Evolutionary conservation across 2,888 invertebrate species (phyloP), one percentile per base, ranked within the genome.

Genomic region (Ormia ochracea): DNA sequence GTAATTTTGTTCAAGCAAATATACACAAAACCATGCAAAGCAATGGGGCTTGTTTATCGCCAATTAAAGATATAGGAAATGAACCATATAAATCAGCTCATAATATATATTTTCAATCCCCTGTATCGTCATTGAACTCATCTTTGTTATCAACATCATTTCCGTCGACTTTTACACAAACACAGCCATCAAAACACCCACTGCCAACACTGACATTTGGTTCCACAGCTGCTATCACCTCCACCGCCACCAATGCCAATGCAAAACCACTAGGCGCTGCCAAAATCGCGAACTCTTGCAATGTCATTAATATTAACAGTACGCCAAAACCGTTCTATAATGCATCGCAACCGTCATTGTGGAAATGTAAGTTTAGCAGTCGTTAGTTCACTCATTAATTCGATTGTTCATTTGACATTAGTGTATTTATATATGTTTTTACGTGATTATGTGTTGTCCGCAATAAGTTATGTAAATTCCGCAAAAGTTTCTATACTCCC

Each of bases 341-440:
- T 82, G 74, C 82, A 85, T 85, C 87, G 83, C 86, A 87, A 83
- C 82, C 84, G 84, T 83, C 86, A 84, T 87, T 88, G 86, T 86
- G 86, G 83, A 87, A 88, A 87, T 86, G 87, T 87, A 87, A 87
- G 87, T 87, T 86, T 85, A 83, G 83, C 81, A 83, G 83, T 83
- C 83, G 82, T 83, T 83, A 80, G 83, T 82, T 78, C 54, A 50
- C 72, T 78, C 79, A 61, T 79, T 82, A 74, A 61, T 82, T 82
- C 73, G 66, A n/a, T n/a, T n/a, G n/a, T n/a, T n/a, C n/a, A n/a
- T n/a, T n/a, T n/a, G n/a, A n/a, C 6, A 6, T 12, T 36, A 36
- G 5, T 36, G 9, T 36, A 36, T n/a, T 3, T 9, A 12, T 12
- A 36, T 36, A 36, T 36, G n/a, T 36, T 3, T 7, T 10, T 36